These are phyloP conservation scores for Dorcus parallelipipedus DNA, from an alignment of 2,888 invertebrate species.

Conservation along the genomic window DNA sequence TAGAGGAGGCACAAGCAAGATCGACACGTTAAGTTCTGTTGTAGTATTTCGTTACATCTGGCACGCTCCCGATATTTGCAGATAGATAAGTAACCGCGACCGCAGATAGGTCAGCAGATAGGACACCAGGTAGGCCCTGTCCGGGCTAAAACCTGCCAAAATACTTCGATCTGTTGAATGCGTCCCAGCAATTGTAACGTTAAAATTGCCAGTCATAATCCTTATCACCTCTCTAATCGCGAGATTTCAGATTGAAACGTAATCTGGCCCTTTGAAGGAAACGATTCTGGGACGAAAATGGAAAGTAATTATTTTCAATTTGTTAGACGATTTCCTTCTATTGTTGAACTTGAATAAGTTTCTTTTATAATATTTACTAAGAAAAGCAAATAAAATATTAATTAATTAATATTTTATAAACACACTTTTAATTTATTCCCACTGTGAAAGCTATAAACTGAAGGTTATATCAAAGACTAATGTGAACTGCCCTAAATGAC, in stretches of 20 bases:
- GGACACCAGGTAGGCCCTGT: conserved; percentile 13
- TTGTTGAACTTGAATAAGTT: too few species aligned
- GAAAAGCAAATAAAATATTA: too few species aligned
- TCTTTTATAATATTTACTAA: too few species aligned
- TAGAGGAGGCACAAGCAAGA: conserved; percentile 22
- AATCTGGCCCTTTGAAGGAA: not conserved
- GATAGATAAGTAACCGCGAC: conserved; percentile 23
- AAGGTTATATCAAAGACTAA: too few species aligned
- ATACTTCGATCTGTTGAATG: conserved; percentile 8
- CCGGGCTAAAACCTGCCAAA: conserved; percentile 23
- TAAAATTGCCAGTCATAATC: not conserved
- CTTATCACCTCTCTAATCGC: conserved; percentile 1
- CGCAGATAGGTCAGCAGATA: conserved; percentile 24
- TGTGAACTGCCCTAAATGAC: too few species aligned
- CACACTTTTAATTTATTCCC: too few species aligned
- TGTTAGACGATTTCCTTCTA: too few species aligned
- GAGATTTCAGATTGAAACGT: conserved; percentile 8
- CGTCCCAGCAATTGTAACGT: not conserved
- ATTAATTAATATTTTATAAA: too few species aligned
- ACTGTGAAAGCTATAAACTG: too few species aligned
- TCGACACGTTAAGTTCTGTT: conserved; percentile 30
- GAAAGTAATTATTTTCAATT: too few species aligned
- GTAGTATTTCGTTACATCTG: conserved; percentile 32
- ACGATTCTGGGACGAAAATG: too few species aligned
- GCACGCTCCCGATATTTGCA: conserved; percentile 28